Evolutionary conservation across 2,113 vertebrate genomes (phyloP).

Genomic region (Pterophyllum scalare): DNA sequence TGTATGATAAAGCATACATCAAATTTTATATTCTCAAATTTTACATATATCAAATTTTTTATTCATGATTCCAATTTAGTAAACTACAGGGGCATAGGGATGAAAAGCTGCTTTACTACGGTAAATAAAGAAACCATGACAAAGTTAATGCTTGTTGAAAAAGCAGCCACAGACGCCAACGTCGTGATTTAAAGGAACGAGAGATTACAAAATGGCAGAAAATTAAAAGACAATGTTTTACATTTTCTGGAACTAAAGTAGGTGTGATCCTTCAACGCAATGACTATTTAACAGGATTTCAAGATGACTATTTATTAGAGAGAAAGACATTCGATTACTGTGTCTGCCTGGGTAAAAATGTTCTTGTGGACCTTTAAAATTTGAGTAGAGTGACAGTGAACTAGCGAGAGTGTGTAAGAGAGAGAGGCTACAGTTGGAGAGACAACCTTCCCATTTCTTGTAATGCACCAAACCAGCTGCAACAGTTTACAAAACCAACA

Average conservation of each 20-base stretch:
- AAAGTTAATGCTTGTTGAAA: neutral
- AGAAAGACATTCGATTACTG: slow-evolving; percentile 15
- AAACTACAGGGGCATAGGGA: neutral
- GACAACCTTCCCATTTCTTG: slow-evolving; percentile 55
- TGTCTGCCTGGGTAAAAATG: slow-evolving; percentile 14
- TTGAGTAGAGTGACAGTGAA: slow-evolving; percentile 6
- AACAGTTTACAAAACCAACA: slow-evolving; percentile 81
- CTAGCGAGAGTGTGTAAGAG: slow-evolving; percentile 25
- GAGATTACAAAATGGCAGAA: neutral
- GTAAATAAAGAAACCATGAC: neutral
- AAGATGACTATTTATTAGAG: neutral
- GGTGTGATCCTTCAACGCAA: neutral
- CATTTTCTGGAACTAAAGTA: neutral
- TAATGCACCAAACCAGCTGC: slow-evolving; percentile 73
- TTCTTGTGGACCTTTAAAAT: slow-evolving; percentile 22
- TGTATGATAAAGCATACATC: neutral
- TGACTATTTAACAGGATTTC: neutral
- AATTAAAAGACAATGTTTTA: neutral
- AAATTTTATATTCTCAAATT: neutral
- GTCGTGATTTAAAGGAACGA: neutral
- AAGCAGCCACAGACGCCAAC: neutral
- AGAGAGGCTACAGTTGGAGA: neutral
- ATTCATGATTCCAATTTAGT: neutral
- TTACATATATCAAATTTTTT: neutral
- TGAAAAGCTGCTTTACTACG: neutral